Conservation (phyloP, 2,113 vertebrate species). For the Etheostoma spectabile region DNA sequence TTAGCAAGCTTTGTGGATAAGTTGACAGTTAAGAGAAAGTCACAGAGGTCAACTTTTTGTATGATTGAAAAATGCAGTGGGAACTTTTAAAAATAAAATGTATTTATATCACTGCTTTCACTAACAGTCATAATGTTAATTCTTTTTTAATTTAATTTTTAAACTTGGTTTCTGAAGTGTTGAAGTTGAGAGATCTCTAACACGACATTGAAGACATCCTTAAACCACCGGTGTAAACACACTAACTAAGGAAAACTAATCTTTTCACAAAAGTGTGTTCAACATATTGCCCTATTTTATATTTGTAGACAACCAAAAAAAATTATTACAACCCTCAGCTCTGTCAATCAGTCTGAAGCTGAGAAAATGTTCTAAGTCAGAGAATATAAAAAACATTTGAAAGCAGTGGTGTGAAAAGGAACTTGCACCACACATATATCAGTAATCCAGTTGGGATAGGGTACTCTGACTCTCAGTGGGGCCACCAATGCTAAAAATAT, state of each 20-base stretch:
- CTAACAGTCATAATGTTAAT: not conserved
- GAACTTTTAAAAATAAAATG: not conserved
- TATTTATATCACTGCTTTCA: not conserved
- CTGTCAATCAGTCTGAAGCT: not conserved
- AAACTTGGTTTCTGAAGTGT: not conserved
- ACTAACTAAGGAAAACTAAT: not conserved
- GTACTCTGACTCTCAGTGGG: slow-evolving; percentile 15
- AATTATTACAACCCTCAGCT: not conserved
- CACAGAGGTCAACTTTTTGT: not conserved
- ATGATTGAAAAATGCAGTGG: not conserved
- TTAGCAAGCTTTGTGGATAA: not conserved
- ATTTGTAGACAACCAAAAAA: not conserved
- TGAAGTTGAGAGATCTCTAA: not conserved
- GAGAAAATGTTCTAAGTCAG: not conserved
- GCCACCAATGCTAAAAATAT: slow-evolving; percentile 35
- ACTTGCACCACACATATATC: slow-evolving; percentile 4
- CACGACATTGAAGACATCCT: not conserved
- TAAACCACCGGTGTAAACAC: not conserved
- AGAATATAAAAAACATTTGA: slow-evolving; percentile 14
- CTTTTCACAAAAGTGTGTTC: not conserved
- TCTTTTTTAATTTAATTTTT: not conserved
- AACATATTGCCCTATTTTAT: not conserved
- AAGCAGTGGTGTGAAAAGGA: not conserved
- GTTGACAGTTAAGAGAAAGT: not conserved
- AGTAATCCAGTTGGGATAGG: not conserved